Evolutionary conservation across 1,140 invertebrate species (phyloP).

Genomic region (Eciton burchellii): DNA sequence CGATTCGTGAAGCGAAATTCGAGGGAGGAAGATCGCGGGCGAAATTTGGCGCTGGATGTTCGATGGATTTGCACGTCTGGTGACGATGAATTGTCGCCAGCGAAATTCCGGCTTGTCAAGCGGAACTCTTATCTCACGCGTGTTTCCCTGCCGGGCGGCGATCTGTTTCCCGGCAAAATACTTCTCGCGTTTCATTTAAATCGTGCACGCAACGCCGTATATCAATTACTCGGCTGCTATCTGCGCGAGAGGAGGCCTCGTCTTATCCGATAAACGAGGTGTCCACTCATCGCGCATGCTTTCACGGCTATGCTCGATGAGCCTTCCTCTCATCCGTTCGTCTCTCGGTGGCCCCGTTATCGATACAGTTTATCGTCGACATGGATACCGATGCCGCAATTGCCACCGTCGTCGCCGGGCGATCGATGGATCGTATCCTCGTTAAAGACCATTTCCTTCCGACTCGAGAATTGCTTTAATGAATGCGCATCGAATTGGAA

Average conservation of each 20-base stretch:
- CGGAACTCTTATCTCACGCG: not conserved
- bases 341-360: slow-evolving; percentile 41
- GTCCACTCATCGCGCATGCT: slow-evolving; percentile 45
- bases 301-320: slow-evolving; percentile 46
- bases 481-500: slow-evolving; percentile 5
- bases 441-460: slow-evolving; percentile 11
- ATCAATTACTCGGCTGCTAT: slow-evolving; percentile 46
- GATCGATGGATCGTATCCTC: slow-evolving; percentile 45
- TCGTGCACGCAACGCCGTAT: slow-evolving; percentile 6
- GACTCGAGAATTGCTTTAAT: not conserved
- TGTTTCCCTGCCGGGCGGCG: slow-evolving; percentile 7
- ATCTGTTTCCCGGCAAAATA: slow-evolving; percentile 24
- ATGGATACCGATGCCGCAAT: slow-evolving; percentile 61
- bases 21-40: not conserved
- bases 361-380: slow-evolving; percentile 67
- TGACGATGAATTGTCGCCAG: too few species aligned
- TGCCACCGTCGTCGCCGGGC: slow-evolving; percentile 52
- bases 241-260: slow-evolving; percentile 32
- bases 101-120: slow-evolving; percentile 15
- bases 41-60: too few species aligned
- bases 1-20: too few species aligned
- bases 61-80: too few species aligned
- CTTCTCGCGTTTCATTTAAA: slow-evolving; percentile 39
- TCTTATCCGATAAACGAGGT: slow-evolving; percentile 58
- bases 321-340: slow-evolving; percentile 28